Evolutionary conservation across 2,113 vertebrate species (phyloP), one percentile per base, ranked within the genome.

Genomic region (Austrofundulus limnaeus): DNA sequence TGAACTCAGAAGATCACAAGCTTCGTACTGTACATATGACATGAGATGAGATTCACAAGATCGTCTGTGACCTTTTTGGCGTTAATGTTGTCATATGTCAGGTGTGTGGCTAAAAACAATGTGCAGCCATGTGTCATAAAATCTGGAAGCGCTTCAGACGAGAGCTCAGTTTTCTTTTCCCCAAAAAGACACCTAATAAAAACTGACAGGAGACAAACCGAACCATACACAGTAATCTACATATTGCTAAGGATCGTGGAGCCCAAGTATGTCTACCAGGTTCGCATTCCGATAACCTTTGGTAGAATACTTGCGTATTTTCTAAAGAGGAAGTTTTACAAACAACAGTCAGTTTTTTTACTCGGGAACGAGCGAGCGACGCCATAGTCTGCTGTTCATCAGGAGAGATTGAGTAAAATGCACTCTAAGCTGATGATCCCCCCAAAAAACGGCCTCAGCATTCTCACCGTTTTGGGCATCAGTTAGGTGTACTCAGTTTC

Each of bases 191-290:
- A 5, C 31, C 4, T 2, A 34, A 8, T 83, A 86, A 90, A 92
- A 82, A 73, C 72, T 11, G 78, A 82, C 84, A 86, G 71, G 55
- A 79, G 81, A 84, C 75, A 62, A 86, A 85, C 55, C 52, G 62
- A 90, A 87, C 74, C 56, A 69, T 74, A 90, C 87, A 90, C 67
- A 42, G 70, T 85, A 85, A 78, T 86, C 87, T 86, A 84, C 78
- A 87, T 92, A 92, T 92, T 92, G 90, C 91, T 93, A 84, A 55
- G 82, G 83, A 87, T 79, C 68, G 45, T 75, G 75, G 77, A 89
- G 87, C 75, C 55, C 83, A 89, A 88, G 83, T 88, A 85, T 90
- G 80, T 89, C 79, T 88, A 89, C 85, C 83, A 70, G 86, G 86
- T 88, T 75, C 31, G 85, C 83, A 86, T 90, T 87, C 88, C 79